These are phyloP conservation scores for Salpingus planirostris DNA, from an alignment of 2,888 invertebrate genomes.

Conservation along the genomic window DNA sequence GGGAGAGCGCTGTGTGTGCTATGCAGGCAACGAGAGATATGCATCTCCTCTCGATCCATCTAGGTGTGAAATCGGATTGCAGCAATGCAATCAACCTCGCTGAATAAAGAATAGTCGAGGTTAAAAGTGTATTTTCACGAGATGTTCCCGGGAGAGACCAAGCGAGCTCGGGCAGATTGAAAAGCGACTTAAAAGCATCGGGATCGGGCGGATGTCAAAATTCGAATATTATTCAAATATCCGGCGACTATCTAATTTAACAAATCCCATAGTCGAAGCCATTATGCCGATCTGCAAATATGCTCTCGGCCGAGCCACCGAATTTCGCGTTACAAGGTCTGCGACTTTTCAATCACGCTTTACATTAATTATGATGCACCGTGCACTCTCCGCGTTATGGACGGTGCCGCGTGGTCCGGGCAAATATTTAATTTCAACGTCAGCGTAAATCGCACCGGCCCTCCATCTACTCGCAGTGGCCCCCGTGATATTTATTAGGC, in stretches of 20 bases:
- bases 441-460: constrained; percentile 4
- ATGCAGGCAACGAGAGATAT: too few species aligned
- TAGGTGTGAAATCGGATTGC: constrained; percentile 8
- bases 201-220: not conserved
- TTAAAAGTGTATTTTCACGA: constrained; percentile 12
- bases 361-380: too few species aligned
- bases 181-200: too few species aligned
- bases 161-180: constrained; percentile 8
- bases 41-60: too few species aligned
- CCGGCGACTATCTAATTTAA: constrained; percentile 11
- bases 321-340: too few species aligned
- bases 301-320: too few species aligned
- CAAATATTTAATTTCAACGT: constrained; percentile 5
- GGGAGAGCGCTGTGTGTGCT: too few species aligned
- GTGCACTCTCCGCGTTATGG: too few species aligned
- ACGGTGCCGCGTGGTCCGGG: not conserved
- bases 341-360: too few species aligned
- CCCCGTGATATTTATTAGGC: constrained; percentile 9
- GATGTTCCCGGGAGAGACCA: constrained; percentile 8
- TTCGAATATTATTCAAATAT: constrained; percentile 11
- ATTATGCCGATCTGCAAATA: too few species aligned
- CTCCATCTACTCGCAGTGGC: not conserved
- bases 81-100: constrained; percentile 10
- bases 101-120: constrained; percentile 12
- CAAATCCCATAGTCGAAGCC: too few species aligned